Base-by-base conservation (phyloP, 2,797 vertebrate species). In the Thripadectes ignobilis region DNA sequence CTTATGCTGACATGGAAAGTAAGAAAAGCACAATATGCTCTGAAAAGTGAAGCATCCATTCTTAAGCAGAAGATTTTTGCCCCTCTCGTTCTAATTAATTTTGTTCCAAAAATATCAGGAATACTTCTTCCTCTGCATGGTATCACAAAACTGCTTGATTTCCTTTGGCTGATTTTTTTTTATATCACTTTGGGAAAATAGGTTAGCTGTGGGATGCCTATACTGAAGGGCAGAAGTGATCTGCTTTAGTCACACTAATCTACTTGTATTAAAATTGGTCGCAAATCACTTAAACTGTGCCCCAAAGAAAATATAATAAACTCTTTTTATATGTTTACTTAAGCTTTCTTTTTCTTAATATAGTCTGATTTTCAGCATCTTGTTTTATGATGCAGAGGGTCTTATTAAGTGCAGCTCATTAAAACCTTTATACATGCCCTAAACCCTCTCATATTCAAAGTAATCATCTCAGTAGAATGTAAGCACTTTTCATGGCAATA, bases 151-250 rank as follows among this genome's bases (percentile, higher is more conserved):
- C 73, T 75, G 92, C 82, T 91, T 96, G 90, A 93, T 93, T 95
- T 96, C 66, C 78, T 95, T 89, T 89, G 79, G 75, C 66, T 96
- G 83, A 88, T 92, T 94, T 95, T 36, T 36, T 89, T 95, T 89
- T 80, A 76, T 89, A 52, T 92, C 86, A 85, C 77, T 93, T 94
- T 51, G 55, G 86, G 77, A 96, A 94, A 97, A 95, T 87, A 94
- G 74, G 77, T 95, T 96, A 95, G 81, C 91, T 78, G 75, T 96
- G 80, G 90, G 96, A 88, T 87, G 59, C 61, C 73, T 81, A 51
- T 34, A 38, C 24, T 89, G 91, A 91, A 89, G 82, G 72, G 54
- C 29, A 14, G 83, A 91, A 92, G 43, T 84, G 67, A 69, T 73
- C 65, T 91, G 68, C 68, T 54, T 73, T 49, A 94, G 84, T 73